Percentiles rank a stretch among this genome's conserved stretches.
These are phyloP conservation scores for Hassar affinis DNA, from an alignment of 2,113 vertebrate species.

Conservation along the genomic window DNA sequence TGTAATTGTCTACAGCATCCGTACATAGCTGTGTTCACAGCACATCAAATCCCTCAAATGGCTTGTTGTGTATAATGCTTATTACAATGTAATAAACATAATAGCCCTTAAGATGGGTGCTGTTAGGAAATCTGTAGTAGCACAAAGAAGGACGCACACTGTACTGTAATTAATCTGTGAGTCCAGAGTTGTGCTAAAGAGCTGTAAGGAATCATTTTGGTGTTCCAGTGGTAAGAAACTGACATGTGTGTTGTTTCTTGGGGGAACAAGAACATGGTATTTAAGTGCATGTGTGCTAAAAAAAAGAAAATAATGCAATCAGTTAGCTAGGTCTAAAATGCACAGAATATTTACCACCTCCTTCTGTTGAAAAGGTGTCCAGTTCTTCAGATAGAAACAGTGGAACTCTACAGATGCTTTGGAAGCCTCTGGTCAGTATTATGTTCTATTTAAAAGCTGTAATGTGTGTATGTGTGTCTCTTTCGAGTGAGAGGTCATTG, in stretches of 20 bases:
- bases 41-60: background rate
- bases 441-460: constrained; percentile 5
- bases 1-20: background rate
- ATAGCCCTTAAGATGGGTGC: background rate
- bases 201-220: constrained; percentile 7
- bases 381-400: background rate
- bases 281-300: constrained; percentile 42
- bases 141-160: constrained; percentile 6
- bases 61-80: constrained; percentile 19
- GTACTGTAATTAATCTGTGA: background rate
- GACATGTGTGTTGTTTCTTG: too few species aligned
- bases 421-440: constrained; percentile 22
- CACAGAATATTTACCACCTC: constrained; percentile 2
- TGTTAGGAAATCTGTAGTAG: constrained; percentile 11
- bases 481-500: constrained; percentile 8
- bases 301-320: constrained; percentile 17
- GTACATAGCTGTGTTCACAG: background rate
- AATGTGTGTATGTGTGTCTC: constrained; percentile 43
- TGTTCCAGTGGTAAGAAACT: constrained; percentile 10
- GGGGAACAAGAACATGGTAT: too few species aligned
- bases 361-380: background rate
- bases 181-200: constrained; percentile 10
- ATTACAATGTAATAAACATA: constrained; percentile 31
- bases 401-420: constrained; percentile 19
- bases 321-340: background rate